phyloP scores from a whole-genome alignment of 1,140 invertebrate genomes.

The Nasonia giraulti region DNA sequence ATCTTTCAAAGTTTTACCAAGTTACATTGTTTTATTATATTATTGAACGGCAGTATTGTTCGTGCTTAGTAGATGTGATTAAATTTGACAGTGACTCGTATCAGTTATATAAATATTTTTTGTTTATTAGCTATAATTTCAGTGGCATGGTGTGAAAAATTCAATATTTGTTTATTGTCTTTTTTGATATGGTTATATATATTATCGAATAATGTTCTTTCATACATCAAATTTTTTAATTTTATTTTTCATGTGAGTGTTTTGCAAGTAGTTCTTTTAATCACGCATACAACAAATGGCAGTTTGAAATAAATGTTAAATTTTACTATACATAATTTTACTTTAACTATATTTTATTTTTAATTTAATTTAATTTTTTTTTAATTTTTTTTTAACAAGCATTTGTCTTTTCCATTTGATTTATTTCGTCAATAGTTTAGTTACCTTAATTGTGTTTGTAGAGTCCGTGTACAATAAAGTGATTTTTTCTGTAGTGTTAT shows the following conservation, averaged over 20 bases:
- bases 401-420: neutral
- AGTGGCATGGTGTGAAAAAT: conserved; percentile 68
- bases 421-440: neutral
- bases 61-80: conserved; percentile 67
- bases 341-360: neutral
- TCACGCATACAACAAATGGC: neutral
- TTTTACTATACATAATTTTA: neutral
- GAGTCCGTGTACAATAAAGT: too few species aligned
- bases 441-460: neutral
- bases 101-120: conserved; percentile 26
- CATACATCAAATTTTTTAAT: conserved; percentile 40
- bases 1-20: neutral
- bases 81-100: conserved; percentile 52
- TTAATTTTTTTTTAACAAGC: too few species aligned
- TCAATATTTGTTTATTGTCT: conserved; percentile 51
- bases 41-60: conserved; percentile 58
- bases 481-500: too few species aligned
- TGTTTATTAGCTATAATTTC: conserved; percentile 38
- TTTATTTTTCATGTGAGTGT: conserved; percentile 49
- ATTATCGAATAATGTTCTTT: conserved; percentile 38
- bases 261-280: conserved; percentile 51
- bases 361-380: neutral
- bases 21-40: conserved; percentile 19
- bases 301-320: conserved; percentile 20
- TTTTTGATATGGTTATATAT: conserved; percentile 44